Percentiles rank a stretch among this genome's conserved stretches.
phyloP scores from a whole-genome alignment of 2,888 invertebrate genomes.

The Hoplodrina ambigua region DNA sequence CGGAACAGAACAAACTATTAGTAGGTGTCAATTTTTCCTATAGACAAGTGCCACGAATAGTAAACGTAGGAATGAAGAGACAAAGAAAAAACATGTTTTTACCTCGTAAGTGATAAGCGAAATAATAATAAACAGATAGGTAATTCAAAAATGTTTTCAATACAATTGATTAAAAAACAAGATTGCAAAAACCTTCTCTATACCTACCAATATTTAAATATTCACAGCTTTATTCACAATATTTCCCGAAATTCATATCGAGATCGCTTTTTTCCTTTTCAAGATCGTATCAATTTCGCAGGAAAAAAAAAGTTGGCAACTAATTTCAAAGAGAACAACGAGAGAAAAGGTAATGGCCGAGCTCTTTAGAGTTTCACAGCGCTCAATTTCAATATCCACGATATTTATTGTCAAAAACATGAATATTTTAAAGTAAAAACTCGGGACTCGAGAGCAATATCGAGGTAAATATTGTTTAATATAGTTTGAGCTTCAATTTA shows the following conservation, averaged over 20 bases:
- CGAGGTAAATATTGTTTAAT: slow-evolving; percentile 40
- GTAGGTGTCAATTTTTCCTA: no score
- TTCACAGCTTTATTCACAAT: slow-evolving; percentile 26
- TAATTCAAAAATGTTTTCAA: neutral
- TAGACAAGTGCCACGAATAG: no score
- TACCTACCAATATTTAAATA: slow-evolving; percentile 28
- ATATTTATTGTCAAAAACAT: slow-evolving; percentile 58
- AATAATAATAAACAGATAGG: slow-evolving; percentile 2
- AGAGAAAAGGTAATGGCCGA: slow-evolving; percentile 54
- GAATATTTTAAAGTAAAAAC: slow-evolving; percentile 51
- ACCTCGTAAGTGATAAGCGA: neutral
- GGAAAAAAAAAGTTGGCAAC: slow-evolving; percentile 58
- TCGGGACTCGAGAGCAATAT: slow-evolving; percentile 39
- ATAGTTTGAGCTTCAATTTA: slow-evolving; percentile 33
- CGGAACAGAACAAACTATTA: no score
- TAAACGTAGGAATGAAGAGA: neutral
- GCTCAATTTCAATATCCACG: slow-evolving; percentile 59
- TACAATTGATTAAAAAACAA: slow-evolving; percentile 27
- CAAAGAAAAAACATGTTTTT: neutral
- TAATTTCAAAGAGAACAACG: slow-evolving; percentile 62
- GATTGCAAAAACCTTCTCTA: neutral
- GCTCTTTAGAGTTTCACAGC: slow-evolving; percentile 54
- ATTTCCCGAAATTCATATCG: slow-evolving; percentile 37
- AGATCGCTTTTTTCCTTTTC: slow-evolving; percentile 49
- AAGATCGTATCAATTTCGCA: slow-evolving; percentile 56